phyloP scores from a whole-genome alignment of 2,888 invertebrate species.

The Tenthredo livida region DNA sequence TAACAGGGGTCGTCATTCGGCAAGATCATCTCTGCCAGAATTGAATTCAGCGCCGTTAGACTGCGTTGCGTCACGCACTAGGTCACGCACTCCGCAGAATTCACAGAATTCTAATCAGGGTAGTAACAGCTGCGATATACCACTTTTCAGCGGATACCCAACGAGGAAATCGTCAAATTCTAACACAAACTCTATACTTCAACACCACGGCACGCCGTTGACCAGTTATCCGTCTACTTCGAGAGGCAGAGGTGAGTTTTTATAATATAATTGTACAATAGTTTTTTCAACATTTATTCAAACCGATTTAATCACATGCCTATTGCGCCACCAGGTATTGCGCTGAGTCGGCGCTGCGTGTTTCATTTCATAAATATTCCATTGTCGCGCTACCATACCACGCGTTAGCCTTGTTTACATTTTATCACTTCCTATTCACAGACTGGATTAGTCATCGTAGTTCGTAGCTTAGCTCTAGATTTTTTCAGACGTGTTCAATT shows the following conservation, averaged over 20 bases:
- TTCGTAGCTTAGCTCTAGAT: background rate
- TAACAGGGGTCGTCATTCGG: slow-evolving; percentile 68
- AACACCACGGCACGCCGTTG: slow-evolving; percentile 65
- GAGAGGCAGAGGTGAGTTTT: slow-evolving; percentile 74
- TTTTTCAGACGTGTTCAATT: no score
- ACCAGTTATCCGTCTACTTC: slow-evolving; percentile 76
- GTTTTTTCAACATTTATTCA: background rate
- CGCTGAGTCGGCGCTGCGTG: background rate
- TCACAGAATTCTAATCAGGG: slow-evolving; percentile 68
- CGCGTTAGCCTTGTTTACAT: slow-evolving; percentile 2
- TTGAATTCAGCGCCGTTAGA: slow-evolving; percentile 73
- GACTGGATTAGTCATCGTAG: slow-evolving; percentile 1
- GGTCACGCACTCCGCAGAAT: slow-evolving; percentile 75
- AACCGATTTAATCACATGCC: background rate
- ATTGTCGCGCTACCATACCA: background rate
- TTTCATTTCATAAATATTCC: background rate
- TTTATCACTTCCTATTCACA: background rate
- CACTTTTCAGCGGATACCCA: slow-evolving; percentile 66
- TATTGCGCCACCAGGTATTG: background rate
- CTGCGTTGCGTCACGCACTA: slow-evolving; percentile 75
- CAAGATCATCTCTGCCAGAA: slow-evolving; percentile 69
- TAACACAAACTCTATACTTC: slow-evolving; percentile 66
- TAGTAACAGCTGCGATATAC: slow-evolving; percentile 67
- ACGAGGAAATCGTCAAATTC: slow-evolving; percentile 67
- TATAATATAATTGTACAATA: no score